Evolutionary conservation across 2,888 invertebrate species (phyloP).

Genomic region (Nymphalis polychloros): DNA sequence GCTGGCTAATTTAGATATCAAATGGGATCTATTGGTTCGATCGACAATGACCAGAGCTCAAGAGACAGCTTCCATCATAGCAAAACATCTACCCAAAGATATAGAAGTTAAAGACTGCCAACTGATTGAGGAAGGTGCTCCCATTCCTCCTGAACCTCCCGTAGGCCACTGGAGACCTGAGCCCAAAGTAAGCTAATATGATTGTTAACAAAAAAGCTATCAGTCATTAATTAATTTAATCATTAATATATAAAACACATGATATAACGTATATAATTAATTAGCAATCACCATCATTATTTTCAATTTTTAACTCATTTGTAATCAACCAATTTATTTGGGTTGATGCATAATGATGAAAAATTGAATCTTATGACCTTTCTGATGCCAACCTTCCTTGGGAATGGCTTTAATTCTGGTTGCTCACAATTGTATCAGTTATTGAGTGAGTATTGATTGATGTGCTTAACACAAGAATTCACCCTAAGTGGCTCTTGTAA

Average conservation of each 20-base stretch:
- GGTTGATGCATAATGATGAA: too few relatives aligned
- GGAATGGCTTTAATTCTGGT: too few relatives aligned
- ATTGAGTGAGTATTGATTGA: too few relatives aligned
- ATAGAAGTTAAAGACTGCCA: slow-evolving; percentile 84
- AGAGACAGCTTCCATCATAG: slow-evolving; percentile 93
- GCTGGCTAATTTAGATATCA: slow-evolving; percentile 87
- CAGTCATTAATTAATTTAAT: not conserved
- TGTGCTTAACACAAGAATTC: too few relatives aligned
- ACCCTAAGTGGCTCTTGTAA: too few relatives aligned
- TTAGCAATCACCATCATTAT: too few relatives aligned
- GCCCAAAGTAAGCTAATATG: slow-evolving; percentile 62
- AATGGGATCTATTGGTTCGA: slow-evolving; percentile 89
- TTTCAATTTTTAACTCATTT: too few relatives aligned
- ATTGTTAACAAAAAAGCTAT: not conserved
- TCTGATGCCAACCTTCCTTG: too few relatives aligned
- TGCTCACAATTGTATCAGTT: too few relatives aligned
- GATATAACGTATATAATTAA: too few relatives aligned
- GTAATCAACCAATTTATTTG: too few relatives aligned
- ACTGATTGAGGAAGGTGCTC: slow-evolving; percentile 95
- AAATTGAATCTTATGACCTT: too few relatives aligned
- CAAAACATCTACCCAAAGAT: slow-evolving; percentile 84
- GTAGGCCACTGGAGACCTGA: slow-evolving; percentile 94
- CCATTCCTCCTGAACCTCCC: slow-evolving; percentile 96
- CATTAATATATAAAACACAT: not conserved
- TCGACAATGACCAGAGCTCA: slow-evolving; percentile 97